These are phyloP conservation scores for Gastracanthus pulcherrimus DNA, from an alignment of 2,888 invertebrate genomes.

Conservation along the genomic window DNA sequence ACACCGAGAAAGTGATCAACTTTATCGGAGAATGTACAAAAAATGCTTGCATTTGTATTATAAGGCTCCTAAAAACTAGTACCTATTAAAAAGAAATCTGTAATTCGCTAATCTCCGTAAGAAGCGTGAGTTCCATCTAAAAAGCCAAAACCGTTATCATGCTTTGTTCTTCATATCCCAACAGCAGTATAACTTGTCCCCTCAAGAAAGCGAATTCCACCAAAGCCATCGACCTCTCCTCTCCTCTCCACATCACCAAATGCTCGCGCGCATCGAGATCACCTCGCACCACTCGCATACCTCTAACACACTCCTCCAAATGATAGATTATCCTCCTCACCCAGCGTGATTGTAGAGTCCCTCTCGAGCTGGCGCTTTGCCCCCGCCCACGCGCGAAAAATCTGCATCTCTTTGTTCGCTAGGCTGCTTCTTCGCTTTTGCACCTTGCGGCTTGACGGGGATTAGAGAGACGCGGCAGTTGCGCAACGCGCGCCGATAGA, in stretches of 20 bases:
- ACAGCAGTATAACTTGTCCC: neutral
- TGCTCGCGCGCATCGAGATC: neutral
- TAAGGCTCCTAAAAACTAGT: too few species aligned
- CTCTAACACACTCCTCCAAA: neutral
- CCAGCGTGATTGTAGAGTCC: neutral
- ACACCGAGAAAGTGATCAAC: too few species aligned
- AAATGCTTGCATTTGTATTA: too few species aligned
- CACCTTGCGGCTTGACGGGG: neutral
- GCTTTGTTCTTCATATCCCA: too few species aligned
- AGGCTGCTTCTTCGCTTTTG: neutral
- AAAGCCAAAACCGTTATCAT: too few species aligned
- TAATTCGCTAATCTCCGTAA: too few species aligned
- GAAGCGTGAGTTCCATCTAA: too few species aligned
- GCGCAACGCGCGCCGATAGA: neutral
- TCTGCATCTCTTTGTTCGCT: conserved; percentile 31
- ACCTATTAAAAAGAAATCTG: too few species aligned
- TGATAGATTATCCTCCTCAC: conserved; percentile 6
- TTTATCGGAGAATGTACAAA: too few species aligned
- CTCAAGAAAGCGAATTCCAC: neutral
- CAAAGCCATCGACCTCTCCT: neutral
- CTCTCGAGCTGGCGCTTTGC: neutral
- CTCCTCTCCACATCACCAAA: neutral
- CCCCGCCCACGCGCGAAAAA: too few species aligned
- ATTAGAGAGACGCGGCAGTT: neutral
- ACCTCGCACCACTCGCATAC: too few species aligned